Percentiles rank a stretch among this genome's conserved stretches.
These are phyloP conservation scores for Athalia circularis DNA, from an alignment of 2,888 invertebrate species.

Conservation along the genomic window DNA sequence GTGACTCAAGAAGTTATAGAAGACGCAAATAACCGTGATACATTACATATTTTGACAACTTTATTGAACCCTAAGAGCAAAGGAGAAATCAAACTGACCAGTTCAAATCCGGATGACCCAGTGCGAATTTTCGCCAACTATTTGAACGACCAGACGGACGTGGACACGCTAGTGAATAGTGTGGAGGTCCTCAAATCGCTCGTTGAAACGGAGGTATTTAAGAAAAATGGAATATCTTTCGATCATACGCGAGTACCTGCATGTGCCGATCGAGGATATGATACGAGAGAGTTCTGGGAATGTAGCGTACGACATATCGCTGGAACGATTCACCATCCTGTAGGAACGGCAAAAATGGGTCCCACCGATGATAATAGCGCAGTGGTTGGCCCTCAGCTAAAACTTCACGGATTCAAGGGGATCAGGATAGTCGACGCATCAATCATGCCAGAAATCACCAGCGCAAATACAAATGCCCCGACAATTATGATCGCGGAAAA, in stretches of 20 bases:
- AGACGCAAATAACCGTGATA: constrained; percentile 60
- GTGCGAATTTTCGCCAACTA: constrained; percentile 77
- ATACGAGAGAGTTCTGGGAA: constrained; percentile 71
- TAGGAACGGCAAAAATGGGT: constrained; percentile 81
- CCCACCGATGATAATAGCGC: constrained; percentile 73
- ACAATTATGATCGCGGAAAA: constrained; percentile 82
- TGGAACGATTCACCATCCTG: constrained; percentile 79
- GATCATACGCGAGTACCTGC: constrained; percentile 58
- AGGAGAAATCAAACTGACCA: constrained; percentile 74
- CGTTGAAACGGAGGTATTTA: constrained; percentile 59
- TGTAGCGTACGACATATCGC: constrained; percentile 77
- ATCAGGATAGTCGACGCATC: constrained; percentile 81
- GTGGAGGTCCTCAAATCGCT: constrained; percentile 62
- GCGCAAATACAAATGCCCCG: constrained; percentile 80
- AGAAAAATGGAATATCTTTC: constrained; percentile 55
- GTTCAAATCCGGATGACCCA: constrained; percentile 75
- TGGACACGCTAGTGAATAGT: constrained; percentile 65
- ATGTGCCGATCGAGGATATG: constrained; percentile 59
- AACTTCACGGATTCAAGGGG: constrained; percentile 75
- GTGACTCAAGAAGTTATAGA: constrained; percentile 58
- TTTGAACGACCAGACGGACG: constrained; percentile 73
- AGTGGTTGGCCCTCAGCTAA: constrained; percentile 78
- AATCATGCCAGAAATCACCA: constrained; percentile 80
- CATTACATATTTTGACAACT: constrained; percentile 56
- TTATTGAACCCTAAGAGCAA: constrained; percentile 74